A percentile compares a stretch with the other conserved stretches of the same genome.
Evolutionary conservation across 1,140 invertebrate genomes (phyloP).

Genomic region (Caenorhabditis tropicalis): DNA sequence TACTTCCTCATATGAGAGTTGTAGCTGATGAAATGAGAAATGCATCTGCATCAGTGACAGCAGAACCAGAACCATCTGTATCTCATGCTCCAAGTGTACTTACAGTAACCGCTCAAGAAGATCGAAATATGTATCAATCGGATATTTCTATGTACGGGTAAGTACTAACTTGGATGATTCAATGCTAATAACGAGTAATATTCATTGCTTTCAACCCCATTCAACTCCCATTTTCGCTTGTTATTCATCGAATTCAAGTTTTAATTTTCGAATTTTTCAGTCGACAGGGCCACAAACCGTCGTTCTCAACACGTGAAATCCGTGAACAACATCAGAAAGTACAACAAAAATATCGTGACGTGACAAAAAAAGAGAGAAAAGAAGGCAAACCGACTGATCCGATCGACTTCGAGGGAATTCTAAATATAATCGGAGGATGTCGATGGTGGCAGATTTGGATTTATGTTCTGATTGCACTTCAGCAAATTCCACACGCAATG

Average conservation of each 20-base stretch:
- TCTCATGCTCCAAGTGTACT: slow-evolving; percentile 29
- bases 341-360: slow-evolving; percentile 68
- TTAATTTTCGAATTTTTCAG: neutral
- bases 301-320: slow-evolving; percentile 69
- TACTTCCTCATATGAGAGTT: slow-evolving; percentile 35
- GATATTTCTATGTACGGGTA: slow-evolving; percentile 36
- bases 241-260: neutral
- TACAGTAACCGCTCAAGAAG: slow-evolving; percentile 14
- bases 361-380: slow-evolving; percentile 55
- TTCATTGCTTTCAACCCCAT: neutral
- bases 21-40: slow-evolving; percentile 40
- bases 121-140: slow-evolving; percentile 32
- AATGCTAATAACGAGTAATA: neutral
- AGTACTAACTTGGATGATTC: slow-evolving; percentile 31
- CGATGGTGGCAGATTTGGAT: slow-evolving; percentile 72
- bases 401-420: slow-evolving; percentile 70
- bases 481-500: slow-evolving; percentile 72
- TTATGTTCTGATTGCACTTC: slow-evolving; percentile 68
- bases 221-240: neutral
- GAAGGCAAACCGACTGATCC: slow-evolving; percentile 66
- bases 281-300: slow-evolving; percentile 64
- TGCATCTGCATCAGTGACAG: neutral
- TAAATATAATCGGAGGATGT: slow-evolving; percentile 71
- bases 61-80: slow-evolving; percentile 29
- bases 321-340: slow-evolving; percentile 67